phyloP scores from a whole-genome alignment of 2,113 vertebrate genomes.

The Alexandromys fortis region DNA sequence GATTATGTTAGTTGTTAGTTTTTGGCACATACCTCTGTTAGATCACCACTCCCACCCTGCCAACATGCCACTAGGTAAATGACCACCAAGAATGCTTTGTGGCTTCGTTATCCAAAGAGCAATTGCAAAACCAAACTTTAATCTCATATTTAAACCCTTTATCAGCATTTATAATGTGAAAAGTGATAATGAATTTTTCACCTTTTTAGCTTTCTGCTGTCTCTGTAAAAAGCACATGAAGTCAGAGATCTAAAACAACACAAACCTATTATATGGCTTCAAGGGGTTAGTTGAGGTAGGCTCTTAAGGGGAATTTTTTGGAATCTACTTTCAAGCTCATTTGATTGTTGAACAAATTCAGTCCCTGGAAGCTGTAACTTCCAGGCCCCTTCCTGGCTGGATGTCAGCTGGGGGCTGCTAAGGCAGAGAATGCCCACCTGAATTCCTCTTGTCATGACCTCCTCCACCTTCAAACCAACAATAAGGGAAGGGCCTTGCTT shows the following conservation, averaged over 20 bases:
- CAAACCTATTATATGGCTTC: neutral
- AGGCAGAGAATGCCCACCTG: neutral
- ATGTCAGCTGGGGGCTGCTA: neutral
- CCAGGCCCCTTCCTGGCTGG: neutral
- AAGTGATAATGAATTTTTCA: neutral
- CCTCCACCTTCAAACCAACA: neutral
- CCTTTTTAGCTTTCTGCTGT: conserved; percentile 8
- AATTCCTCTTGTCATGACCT: neutral
- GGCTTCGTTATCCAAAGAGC: neutral
- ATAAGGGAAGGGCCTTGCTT: neutral
- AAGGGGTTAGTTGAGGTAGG: neutral
- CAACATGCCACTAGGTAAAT: neutral
- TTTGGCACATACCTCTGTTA: neutral
- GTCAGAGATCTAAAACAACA: neutral
- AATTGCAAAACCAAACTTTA: neutral
- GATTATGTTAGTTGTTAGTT: neutral
- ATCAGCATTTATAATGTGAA: conserved; percentile 45
- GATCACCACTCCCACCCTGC: neutral
- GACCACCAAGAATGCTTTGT: neutral
- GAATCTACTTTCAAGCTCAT: neutral
- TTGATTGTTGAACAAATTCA: conserved; percentile 8
- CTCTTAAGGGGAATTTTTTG: neutral
- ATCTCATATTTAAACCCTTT: conserved; percentile 29
- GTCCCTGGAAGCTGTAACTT: neutral
- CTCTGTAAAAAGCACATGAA: conserved; percentile 44